Evolutionary conservation across 2,113 vertebrate genomes (phyloP).

Genomic region (Vulpes vulpes): DNA sequence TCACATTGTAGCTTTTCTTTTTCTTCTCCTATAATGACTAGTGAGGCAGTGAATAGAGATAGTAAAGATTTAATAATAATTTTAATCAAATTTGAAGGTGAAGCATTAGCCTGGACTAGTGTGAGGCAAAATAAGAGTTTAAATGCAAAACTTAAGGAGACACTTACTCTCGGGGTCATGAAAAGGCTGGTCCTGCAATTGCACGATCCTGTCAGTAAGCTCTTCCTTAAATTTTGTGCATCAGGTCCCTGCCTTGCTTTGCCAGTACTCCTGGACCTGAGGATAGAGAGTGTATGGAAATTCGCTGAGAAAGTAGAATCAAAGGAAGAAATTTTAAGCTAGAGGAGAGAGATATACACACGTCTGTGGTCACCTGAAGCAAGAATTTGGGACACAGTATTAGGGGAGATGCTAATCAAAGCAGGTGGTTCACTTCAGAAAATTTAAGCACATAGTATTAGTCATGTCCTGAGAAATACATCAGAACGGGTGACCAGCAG

Average conservation of each 20-base stretch:
- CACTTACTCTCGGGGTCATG: background rate
- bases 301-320: background rate
- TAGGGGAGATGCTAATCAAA: background rate
- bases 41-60: background rate
- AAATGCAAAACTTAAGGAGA: background rate
- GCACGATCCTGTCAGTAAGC: background rate
- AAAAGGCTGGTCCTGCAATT: background rate
- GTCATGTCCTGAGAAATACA: background rate
- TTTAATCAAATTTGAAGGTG: background rate
- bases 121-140: background rate
- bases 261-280: accelerated
- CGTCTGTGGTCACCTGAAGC: background rate
- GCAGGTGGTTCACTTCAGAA: background rate
- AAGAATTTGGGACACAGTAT: background rate
- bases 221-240: background rate
- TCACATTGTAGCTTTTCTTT: background rate
- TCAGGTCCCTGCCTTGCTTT: background rate
- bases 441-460: background rate
- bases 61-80: background rate
- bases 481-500: background rate
- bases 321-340: background rate
- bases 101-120: background rate
- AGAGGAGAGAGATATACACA: background rate
- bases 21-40: background rate
- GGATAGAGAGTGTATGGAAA: background rate